phyloP scores from a whole-genome alignment of 30 jellyfish, hydroid and myxozoan genomes.

The Aurelia aurita region DNA sequence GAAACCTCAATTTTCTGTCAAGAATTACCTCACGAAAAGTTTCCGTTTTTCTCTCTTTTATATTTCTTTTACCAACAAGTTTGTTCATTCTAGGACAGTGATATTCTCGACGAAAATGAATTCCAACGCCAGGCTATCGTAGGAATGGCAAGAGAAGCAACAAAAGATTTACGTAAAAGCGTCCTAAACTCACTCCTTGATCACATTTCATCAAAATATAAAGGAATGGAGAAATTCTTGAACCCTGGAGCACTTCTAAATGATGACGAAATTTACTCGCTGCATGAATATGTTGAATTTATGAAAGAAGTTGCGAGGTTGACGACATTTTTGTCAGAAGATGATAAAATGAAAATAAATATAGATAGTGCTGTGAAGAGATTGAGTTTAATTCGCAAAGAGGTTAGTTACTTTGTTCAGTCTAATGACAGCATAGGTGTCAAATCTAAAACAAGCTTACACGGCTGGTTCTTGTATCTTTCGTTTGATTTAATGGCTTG shows the following conservation, averaged over 20 bases:
- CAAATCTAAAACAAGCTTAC: no score
- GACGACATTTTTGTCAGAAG: constrained; percentile 68
- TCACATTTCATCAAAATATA: constrained; percentile 69
- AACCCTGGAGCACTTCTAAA: constrained; percentile 67
- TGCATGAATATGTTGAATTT: constrained; percentile 70
- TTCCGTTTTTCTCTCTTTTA: no score
- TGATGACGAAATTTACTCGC: constrained; percentile 50
- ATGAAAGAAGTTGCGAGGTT: constrained; percentile 76
- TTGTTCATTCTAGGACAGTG: constrained; percentile 56
- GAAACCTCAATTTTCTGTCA: no score
- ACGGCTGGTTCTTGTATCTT: no score
- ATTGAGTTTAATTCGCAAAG: constrained; percentile 72
- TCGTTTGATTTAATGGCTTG: no score
- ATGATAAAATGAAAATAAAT: constrained; percentile 38
- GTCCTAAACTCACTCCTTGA: constrained; percentile 66
- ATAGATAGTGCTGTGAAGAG: constrained; percentile 68
- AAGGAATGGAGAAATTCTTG: constrained; percentile 72
- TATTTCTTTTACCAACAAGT: no score
- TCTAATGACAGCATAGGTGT: no score
- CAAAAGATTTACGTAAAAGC: constrained; percentile 70
- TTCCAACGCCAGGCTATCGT: constrained; percentile 63
- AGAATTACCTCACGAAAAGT: no score
- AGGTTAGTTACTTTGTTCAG: constrained; percentile 27
- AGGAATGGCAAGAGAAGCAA: constrained; percentile 75
- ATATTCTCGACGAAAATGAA: constrained; percentile 68